Evolutionary conservation across 1,140 invertebrate genomes (phyloP).

Genomic region (Cyclina sinensis): DNA sequence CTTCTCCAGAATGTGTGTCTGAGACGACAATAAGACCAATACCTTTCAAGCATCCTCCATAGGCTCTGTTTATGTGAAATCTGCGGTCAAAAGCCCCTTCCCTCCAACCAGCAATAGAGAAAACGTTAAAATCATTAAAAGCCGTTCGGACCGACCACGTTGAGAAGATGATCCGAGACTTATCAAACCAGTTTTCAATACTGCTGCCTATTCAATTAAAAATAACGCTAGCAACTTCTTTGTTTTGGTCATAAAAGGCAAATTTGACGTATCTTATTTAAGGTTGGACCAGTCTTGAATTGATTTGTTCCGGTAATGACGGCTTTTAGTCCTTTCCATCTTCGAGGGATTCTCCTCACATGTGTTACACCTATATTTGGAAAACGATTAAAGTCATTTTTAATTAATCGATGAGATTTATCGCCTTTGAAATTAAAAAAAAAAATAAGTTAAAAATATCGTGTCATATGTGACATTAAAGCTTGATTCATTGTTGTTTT

Average conservation of each 20-base stretch:
- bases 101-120: not conserved
- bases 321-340: constrained; percentile 11
- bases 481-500: no score
- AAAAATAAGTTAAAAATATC: no score
- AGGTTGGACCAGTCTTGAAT: not conserved
- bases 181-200: constrained; percentile 36
- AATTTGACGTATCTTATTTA: constrained; percentile 26
- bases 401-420: no score
- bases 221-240: constrained; percentile 30
- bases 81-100: not conserved
- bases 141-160: constrained; percentile 35
- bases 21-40: not conserved
- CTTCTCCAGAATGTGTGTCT: not conserved
- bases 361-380: not conserved
- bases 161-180: not conserved
- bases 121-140: not conserved
- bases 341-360: not conserved
- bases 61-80: constrained; percentile 35
- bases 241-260: not conserved
- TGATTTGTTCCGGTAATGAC: not conserved
- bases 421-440: no score
- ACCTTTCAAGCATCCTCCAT: constrained; percentile 23
- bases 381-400: no score
- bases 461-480: no score
- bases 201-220: constrained; percentile 29